These are phyloP conservation scores for Ammospiza caudacuta DNA, from an alignment of 2,113 vertebrate species.

Conservation along the genomic window DNA sequence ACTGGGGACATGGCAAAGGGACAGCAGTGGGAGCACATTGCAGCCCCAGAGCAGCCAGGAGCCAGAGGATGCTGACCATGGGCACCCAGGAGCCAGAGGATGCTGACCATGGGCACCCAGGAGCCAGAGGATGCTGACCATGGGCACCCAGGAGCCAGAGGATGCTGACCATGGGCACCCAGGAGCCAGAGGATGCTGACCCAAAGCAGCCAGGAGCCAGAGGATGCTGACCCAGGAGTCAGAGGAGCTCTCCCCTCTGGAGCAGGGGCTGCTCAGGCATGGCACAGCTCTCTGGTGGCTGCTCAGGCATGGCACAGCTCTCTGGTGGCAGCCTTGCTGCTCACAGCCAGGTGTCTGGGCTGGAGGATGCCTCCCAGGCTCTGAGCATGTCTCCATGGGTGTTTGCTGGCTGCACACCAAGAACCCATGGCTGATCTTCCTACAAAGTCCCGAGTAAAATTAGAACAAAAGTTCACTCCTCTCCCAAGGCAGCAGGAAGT, in stretches of 20 bases:
- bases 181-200: too few species aligned
- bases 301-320: too few species aligned
- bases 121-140: too few species aligned
- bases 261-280: not conserved
- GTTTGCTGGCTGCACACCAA: conserved; percentile 69
- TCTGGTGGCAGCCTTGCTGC: not conserved
- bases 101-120: not conserved
- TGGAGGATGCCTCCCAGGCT: conserved; percentile 60
- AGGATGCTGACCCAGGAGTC: too few species aligned
- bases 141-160: too few species aligned
- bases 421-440: conserved; percentile 67
- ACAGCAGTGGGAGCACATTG: not conserved
- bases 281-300: not conserved
- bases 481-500: conserved; percentile 69
- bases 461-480: conserved; percentile 71
- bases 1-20: not conserved
- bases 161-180: too few species aligned
- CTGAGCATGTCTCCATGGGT: conserved; percentile 61
- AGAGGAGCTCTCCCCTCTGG: not conserved
- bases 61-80: too few species aligned
- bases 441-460: conserved; percentile 67
- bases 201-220: too few species aligned
- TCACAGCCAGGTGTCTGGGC: conserved; percentile 35
- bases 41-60: not conserved
- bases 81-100: too few species aligned